Base-by-base conservation (phyloP, 2,113 vertebrate genomes). In the Mandrillus leucophaeus region DNA sequence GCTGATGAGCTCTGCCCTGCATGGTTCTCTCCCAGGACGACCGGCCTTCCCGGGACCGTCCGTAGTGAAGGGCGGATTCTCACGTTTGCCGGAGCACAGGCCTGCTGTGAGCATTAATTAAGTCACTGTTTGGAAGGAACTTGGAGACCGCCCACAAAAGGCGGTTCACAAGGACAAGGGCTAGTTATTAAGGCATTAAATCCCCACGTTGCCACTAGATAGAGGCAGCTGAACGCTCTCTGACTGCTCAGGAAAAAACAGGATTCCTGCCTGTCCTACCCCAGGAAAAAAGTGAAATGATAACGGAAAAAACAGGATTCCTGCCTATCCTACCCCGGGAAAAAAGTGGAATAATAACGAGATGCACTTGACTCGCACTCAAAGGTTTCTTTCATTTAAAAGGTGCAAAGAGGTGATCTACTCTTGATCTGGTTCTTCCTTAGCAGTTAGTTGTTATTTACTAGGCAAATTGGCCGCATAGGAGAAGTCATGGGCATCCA, bases 51-150 rank as follows among this genome's bases (percentile, higher is more conserved):
- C 8, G 14, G 22, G 35, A 52, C 38, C 35, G 1, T 27, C 57
- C 12, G 59, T 38, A 14, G 52, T 30, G 48, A 43, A 22, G 57
- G 76, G 75, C 18, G 32, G 55, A 48, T 79, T 43, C 43, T 88
- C 64, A 2, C 83, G 72, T 88, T 94, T 70, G 61, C 78, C 45
- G 43, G 72, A 79, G 88, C 78, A 50, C 82, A 23, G 13, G 55
- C 27, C 82, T 73, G 57, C 81, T 40, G 35, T 57, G 81, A 90
- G 81, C 91, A 70, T 82, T 87, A 72, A 83, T 93, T 90, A 95
- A 95, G 84, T 55, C 25, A 45, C 73, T 50, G 48, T 75, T 32
- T 23, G 13, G 91, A 40, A 90, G 75, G 90, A 59, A 90, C 45
- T 23, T 64, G 40, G 80, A 40, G 85, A 23, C 9, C 18, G 25